Base-by-base conservation (phyloP, 2,113 vertebrate genomes). In the Calyptomena viridis region DNA sequence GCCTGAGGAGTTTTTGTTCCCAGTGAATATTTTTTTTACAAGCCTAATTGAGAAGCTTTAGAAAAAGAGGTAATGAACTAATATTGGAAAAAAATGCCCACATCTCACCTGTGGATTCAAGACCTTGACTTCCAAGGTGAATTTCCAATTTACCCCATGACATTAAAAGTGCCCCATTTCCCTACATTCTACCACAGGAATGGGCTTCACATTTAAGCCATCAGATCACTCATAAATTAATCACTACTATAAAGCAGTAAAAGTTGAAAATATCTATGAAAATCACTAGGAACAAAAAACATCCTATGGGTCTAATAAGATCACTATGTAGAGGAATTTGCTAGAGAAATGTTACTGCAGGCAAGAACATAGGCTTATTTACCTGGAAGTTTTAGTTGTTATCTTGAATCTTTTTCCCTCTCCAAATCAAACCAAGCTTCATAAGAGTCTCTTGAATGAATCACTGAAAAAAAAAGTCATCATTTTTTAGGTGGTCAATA, bases 71-170 rank as follows among this genome's bases (percentile, higher is more conserved):
- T 27, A 3, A 12, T 46, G 17, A 74, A 58, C 4, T 71, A 37
- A n/a, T 1, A 9, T 24, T 24, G 28, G 39, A 11, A 25, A 55
- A 40, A 30, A 44, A 1, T 1, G 5, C 4, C 13, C 13, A 21
- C 16, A 46, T 25, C 9, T 69, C 11, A 2, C 42, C 25, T 49
- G 23, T 40, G 31, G 31, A 6, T 87, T 87, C 24, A 58, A 59
- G 31, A 6, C 58, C 39, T 62, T 73, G 50, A 66, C 9, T 19
- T 78, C 25, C 23, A 55, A 58, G 30, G 14, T 35, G 6, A 90
- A 66, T 46, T 78, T 66, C 19, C n/a, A 87, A 1, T 18, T 66
- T 60, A n/a, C 1, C 4, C 18, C 12, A 42, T 73, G 81, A 73
- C 8, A 31, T 12, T 25, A 14, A 33, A 12, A 52, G 8, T 30